Conservation (phyloP, 1,140 invertebrate species). For the Sycophila sp. region DNA sequence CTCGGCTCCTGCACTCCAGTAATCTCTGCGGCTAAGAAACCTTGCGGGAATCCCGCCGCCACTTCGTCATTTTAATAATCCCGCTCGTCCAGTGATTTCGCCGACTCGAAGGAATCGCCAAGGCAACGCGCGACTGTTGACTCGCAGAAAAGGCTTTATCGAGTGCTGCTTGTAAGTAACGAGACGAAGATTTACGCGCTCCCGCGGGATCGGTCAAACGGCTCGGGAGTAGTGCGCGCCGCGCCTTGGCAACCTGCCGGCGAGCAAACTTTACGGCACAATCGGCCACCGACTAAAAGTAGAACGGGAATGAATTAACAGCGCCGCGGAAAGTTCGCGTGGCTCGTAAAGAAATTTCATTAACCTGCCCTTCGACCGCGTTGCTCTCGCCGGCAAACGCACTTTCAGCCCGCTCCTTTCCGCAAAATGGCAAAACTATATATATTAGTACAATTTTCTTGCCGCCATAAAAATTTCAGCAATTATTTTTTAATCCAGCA, state of each 20-base stretch:
- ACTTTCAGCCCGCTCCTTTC: neutral
- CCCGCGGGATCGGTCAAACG: neutral
- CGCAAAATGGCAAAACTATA: too few relatives aligned
- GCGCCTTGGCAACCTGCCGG: conserved; percentile 31
- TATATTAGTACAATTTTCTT: too few relatives aligned
- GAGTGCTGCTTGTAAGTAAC: too few relatives aligned
- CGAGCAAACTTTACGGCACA: conserved; percentile 17
- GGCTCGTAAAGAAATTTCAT: conserved; percentile 22
- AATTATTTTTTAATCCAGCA: too few relatives aligned
- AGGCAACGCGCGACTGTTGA: too few relatives aligned
- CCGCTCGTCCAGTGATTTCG: neutral
- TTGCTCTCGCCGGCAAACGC: neutral
- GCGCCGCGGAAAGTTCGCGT: neutral
- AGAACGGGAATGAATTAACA: conserved; percentile 25
- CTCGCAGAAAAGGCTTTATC: too few relatives aligned
- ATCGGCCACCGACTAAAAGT: conserved; percentile 27
- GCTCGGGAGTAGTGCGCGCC: neutral
- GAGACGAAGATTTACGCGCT: neutral
- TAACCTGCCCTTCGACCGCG: too few relatives aligned
- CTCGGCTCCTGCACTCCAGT: conserved; percentile 7
- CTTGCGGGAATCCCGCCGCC: neutral
- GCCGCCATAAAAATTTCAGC: too few relatives aligned
- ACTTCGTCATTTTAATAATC: too few relatives aligned
- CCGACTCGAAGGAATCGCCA: too few relatives aligned
- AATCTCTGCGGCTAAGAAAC: neutral